Base-by-base conservation (phyloP, 2,113 vertebrate species). In the Barbus barbus region DNA sequence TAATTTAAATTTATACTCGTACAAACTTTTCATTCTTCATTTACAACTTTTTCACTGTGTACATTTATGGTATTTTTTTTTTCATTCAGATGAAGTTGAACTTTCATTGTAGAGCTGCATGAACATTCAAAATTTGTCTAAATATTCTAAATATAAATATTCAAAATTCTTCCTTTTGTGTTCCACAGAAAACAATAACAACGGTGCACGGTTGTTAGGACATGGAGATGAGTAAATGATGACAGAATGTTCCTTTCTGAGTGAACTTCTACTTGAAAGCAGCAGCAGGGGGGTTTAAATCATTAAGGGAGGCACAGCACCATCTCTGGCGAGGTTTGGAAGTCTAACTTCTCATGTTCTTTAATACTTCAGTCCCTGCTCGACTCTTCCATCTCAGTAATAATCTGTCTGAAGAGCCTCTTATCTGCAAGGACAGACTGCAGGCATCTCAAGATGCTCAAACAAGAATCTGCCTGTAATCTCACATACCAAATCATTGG, bases 391-490 rank as follows among this genome's bases (percentile, higher is more conserved):
- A 20, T 31, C 31, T 58, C 58, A 44, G 48, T 33, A 76, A 77
- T 71, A 83, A 77, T 77, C 72, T 67, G 82, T 65, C 51, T 56
- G n/a, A 51, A 65, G 75, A 63, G 46, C 16, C 77, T 83, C 65
- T 65, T 63, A 48, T 81, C 79, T 69, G 65, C 80, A 71, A 82
- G 28, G 80, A 71, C 80, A 82, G 65, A 67, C 60, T 81, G 61
- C 46, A 82, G 46, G 14, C 65, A 71, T 14, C 20, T 56, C 46
- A 71, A 36, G 46, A 71, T n/a, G 80, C 80, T 38, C 24, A 48
- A 53, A 24, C 22, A 46, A 46, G 44, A 84, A 84, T 36, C 22
- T 28, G 31, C 13, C 48, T 28, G 28, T 67, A 78, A 77, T 51
- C 73, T 82, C 46, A 31, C 22, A 67, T 13, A 12, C 31, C 26